Base-by-base conservation (phyloP, 2,797 vertebrate species). In the Pogoniulus pusillus region DNA sequence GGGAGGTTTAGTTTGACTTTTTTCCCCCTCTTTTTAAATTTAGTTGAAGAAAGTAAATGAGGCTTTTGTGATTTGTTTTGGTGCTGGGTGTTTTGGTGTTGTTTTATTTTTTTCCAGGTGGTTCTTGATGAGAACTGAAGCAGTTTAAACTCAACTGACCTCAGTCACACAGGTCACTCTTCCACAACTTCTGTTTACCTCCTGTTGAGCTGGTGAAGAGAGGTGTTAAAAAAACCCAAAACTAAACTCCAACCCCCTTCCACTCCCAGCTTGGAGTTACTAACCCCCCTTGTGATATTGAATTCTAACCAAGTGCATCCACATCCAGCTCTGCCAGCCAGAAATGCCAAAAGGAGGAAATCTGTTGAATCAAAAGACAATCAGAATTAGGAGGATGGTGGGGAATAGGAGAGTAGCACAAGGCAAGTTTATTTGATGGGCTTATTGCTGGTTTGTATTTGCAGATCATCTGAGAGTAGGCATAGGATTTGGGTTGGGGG, bases 131-230 rank as follows among this genome's bases (percentile, higher is more conserved):
- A 94, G 77, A 32, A 23, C 53, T 85, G 87, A 75, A 79, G 53
- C 60, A 41, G 54, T 53, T 91, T 87, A 47, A 76, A 68, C 68
- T 68, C 7, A 1, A 16, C 32, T 4, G 13, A 86, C 84, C 77
- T 92, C 85, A 45, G 66, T 59, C 24, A 4, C 12, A 39, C 58
- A 68, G 83, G 73, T 77, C 85, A 62, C 53, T 26, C 35, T 89
- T 76, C 71, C 69, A 93, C 85, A 66, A 85, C 64, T 93, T 90
- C 26, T 80, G 76, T 91, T 95, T 85, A 29, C 34, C 87, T 94
- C 91, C 75, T 89, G 62, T 73, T 70, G 85, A 90, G 53, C 58
- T 79, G 45, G 64, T 94, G 73, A 63, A 60, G 51, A 18, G 59
- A 18, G 26, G 9, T 17, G 3, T 11, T 18, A 30, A 20, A 54